These are phyloP conservation scores for Platysternon megacephalum DNA, from an alignment of 2,113 vertebrate species.

Conservation along the genomic window DNA sequence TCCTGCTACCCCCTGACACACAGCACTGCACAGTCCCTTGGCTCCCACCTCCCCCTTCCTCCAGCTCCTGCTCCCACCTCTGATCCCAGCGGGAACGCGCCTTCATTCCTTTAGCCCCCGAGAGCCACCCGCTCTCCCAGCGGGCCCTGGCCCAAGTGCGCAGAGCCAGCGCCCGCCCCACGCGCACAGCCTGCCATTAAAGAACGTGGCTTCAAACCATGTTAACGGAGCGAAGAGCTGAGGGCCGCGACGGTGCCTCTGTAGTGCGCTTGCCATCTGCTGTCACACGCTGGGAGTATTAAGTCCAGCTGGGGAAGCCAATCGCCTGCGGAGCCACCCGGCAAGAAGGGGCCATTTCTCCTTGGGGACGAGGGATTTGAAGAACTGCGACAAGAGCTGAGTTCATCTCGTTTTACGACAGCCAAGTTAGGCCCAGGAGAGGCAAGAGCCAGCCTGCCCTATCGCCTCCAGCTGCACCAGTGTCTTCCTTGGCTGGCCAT, in stretches of 20 bases:
- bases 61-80: not conserved
- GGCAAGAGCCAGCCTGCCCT: not conserved
- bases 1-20: not conserved
- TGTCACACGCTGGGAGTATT: not conserved
- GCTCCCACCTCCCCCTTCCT: not conserved
- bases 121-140: not conserved
- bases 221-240: not conserved
- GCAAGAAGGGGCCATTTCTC: not conserved
- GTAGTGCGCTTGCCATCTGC: not conserved
- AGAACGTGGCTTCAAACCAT: too few relatives aligned
- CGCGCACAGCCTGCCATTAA: too few relatives aligned
- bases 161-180: too few relatives aligned
- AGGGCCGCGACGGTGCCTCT: not conserved
- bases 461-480: too few relatives aligned
- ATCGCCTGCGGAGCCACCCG: not conserved
- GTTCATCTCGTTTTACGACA: not conserved
- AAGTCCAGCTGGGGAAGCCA: too few relatives aligned
- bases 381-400: not conserved
- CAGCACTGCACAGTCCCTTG: not conserved
- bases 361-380: not conserved
- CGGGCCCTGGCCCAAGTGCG: too few relatives aligned
- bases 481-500: not conserved
- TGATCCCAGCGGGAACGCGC: not conserved
- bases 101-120: not conserved
- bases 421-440: not conserved